These are phyloP conservation scores for Tyria jacobaeae DNA, from an alignment of 2,888 invertebrate species.

Conservation along the genomic window DNA sequence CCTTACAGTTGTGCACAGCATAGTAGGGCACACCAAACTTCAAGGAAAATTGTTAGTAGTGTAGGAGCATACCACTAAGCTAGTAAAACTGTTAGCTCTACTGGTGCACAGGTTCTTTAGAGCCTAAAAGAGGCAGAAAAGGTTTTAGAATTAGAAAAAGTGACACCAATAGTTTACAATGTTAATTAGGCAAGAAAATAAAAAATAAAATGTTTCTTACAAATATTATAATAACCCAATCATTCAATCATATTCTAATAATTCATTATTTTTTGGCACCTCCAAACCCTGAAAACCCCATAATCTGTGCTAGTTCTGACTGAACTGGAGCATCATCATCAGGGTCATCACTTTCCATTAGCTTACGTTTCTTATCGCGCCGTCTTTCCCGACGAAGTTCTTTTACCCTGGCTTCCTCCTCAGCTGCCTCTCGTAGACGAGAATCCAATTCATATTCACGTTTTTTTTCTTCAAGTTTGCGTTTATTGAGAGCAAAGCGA, in stretches of 20 bases:
- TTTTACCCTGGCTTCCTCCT: conserved; percentile 98
- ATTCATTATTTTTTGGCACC: conserved; percentile 91
- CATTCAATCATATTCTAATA: conserved; percentile 27
- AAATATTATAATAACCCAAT: conserved; percentile 9
- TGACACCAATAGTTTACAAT: no score
- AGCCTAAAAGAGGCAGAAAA: no score
- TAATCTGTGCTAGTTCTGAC: conserved; percentile 94
- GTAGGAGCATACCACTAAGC: no score
- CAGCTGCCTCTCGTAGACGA: conserved; percentile 95
- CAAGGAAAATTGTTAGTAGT: no score
- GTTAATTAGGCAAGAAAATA: no score
- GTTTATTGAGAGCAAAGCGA: conserved; percentile 96
- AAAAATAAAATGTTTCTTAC: not conserved
- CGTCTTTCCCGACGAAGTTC: conserved; percentile 95
- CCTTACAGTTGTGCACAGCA: no score
- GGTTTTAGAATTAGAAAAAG: no score
- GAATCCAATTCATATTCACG: conserved; percentile 98
- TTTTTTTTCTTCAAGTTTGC: conserved; percentile 97
- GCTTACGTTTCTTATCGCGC: conserved; percentile 95
- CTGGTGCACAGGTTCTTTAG: no score
- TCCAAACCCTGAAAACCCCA: conserved; percentile 98
- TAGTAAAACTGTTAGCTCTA: no score
- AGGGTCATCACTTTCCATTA: conserved; percentile 87
- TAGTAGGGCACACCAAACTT: no score
- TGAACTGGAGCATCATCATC: conserved; percentile 83